Evolutionary conservation across 53 echinoderm and acorn worm genomes (phyloP).

Genomic region (Holothuria leucospilota): DNA sequence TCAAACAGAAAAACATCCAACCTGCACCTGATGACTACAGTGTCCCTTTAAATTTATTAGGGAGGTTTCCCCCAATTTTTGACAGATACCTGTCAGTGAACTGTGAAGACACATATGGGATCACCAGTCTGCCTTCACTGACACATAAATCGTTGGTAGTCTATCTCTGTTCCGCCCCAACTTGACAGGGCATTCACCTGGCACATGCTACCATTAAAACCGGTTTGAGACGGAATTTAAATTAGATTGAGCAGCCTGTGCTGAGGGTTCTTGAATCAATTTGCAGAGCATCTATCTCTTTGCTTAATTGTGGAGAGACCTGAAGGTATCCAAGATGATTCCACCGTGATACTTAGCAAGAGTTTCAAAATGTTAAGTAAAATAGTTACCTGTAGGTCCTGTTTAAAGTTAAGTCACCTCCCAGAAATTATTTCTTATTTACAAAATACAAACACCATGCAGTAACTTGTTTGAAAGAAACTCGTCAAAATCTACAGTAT

Average conservation of each 20-base stretch:
- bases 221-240: constrained; percentile 48
- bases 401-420: no score
- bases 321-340: constrained; percentile 5
- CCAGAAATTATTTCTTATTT: no score
- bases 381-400: no score
- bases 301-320: neutral
- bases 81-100: constrained; percentile 17
- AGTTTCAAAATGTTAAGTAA: no score
- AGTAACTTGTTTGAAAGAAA: no score
- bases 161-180: neutral
- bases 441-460: no score
- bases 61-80: neutral
- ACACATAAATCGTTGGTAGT: constrained; percentile 3
- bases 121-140: constrained; percentile 16
- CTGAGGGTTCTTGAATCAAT: constrained; percentile 35
- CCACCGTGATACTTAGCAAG: neutral
- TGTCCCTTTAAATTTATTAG: constrained; percentile 20
- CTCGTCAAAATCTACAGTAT: no score
- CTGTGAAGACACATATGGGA: constrained; percentile 42
- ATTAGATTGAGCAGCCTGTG: constrained; percentile 39
- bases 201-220: constrained; percentile 5
- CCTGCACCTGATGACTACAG: no score
- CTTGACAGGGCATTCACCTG: constrained; percentile 30
- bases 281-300: constrained; percentile 3
- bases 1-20: no score